These are phyloP conservation scores for Drosophila nannoptera DNA, from an alignment of 1,140 invertebrate genomes.

Conservation along the genomic window DNA sequence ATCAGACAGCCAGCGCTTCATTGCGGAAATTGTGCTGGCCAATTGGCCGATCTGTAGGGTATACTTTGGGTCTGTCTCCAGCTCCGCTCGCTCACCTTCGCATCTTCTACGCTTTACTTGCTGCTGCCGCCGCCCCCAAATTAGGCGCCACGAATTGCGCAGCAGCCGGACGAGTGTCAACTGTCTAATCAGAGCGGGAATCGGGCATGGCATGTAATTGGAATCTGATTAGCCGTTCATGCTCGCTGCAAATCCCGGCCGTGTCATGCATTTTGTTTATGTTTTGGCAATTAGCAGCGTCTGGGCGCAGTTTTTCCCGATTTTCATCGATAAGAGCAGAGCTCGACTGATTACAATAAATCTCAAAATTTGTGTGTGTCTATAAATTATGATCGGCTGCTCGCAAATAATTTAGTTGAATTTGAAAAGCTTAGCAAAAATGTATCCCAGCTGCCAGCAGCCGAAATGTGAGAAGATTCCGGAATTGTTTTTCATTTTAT, in stretches of 20 bases:
- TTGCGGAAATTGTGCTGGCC: neutral
- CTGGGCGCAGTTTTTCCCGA: slow-evolving; percentile 39
- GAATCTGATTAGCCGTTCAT: slow-evolving; percentile 30
- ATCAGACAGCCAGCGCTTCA: neutral
- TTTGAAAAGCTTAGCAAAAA: slow-evolving; percentile 37
- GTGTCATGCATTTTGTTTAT: slow-evolving; percentile 48
- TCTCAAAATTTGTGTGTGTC: slow-evolving; percentile 6
- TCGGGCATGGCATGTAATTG: slow-evolving; percentile 14
- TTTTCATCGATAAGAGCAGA: slow-evolving; percentile 25
- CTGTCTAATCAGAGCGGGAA: slow-evolving; percentile 25
- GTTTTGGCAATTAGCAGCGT: slow-evolving; percentile 62
- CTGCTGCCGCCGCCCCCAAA: slow-evolving; percentile 15
- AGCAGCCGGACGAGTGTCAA: slow-evolving; percentile 24
- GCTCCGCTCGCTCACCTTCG: neutral
- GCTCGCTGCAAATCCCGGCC: slow-evolving; percentile 16
- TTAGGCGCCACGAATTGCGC: slow-evolving; percentile 34
- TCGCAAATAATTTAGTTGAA: slow-evolving; percentile 51
- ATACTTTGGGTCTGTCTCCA: neutral
- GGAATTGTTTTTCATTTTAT: neutral
- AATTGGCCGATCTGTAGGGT: neutral
- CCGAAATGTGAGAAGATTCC: slow-evolving; percentile 40
- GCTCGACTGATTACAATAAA: slow-evolving; percentile 30
- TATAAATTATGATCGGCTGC: slow-evolving; percentile 59
- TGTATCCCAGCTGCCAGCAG: slow-evolving; percentile 58
- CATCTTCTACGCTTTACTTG: slow-evolving; percentile 12